Conservation (phyloP, 1,140 invertebrate genomes). For the Ridgeia piscesae region DNA sequence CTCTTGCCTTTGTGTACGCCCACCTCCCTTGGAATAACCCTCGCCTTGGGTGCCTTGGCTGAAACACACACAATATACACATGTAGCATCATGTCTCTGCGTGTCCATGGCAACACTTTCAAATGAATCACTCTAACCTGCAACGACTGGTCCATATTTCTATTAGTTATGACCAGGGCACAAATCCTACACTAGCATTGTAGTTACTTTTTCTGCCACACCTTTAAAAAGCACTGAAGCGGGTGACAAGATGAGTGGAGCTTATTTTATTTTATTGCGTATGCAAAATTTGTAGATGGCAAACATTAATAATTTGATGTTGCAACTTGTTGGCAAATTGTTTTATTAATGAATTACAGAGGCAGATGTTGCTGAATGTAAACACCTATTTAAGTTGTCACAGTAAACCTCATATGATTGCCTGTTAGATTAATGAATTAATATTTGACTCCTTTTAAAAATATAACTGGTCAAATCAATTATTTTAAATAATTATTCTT, state of each 20-base stretch:
- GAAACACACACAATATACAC: background rate
- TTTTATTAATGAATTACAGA: too few species aligned
- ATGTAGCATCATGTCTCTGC: background rate
- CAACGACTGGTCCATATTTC: background rate
- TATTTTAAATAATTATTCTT: too few species aligned
- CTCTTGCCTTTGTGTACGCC: background rate
- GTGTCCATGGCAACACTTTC: background rate
- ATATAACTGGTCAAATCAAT: too few species aligned
- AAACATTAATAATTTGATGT: too few species aligned
- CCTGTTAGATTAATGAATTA: too few species aligned
- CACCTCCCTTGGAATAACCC: constrained; percentile 7
- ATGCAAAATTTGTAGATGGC: too few species aligned
- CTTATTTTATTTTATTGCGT: too few species aligned
- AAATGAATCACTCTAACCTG: background rate
- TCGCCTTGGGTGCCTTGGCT: constrained; percentile 10
- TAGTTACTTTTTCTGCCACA: background rate
- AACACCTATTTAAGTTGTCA: background rate
- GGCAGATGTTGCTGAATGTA: background rate
- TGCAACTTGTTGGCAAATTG: too few species aligned
- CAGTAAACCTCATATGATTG: too few species aligned
- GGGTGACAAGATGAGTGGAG: too few species aligned
- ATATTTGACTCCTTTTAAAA: too few species aligned
- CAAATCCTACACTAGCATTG: background rate
- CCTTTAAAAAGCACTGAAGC: background rate
- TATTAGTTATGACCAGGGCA: background rate